Base-by-base conservation (phyloP, 2,797 vertebrate genomes). In the Micromesistius poutassou region DNA sequence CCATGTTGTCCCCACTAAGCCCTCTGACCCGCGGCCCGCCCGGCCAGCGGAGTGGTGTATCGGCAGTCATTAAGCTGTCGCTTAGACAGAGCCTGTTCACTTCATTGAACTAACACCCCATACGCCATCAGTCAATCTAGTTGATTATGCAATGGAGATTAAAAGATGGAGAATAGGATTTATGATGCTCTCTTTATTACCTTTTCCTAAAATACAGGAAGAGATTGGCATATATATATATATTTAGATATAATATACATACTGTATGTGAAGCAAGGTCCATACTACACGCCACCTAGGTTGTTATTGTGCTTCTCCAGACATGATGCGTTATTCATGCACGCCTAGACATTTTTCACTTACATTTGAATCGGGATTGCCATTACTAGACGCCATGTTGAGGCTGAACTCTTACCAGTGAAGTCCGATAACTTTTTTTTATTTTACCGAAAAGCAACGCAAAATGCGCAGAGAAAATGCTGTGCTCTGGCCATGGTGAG, bases 51-150 rank as follows among this genome's bases (percentile, higher is more conserved):
- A 22, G 74, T 81, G 77, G 73, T 78, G 78, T 85, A 88, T 82
- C 85, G 73, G 75, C 71, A 74, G 68, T 78, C 75, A 55, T 84
- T 90, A 88, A 89, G 75, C 80, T 87, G 80, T 89, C 89, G 85
- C 92, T 89, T 85, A 80, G 76, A 81, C 89, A 90, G 79, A 84
- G 84, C 79, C 80, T 84, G 83, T 87, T 89, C 76, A 88, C 88
- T 89, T 86, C 7, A 79, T 79, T 75, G 9, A 79, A 82, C 83
- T 76, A 79, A 71, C 79, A 31, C 55, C 46, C 68, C 50, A 25
- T 10, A 1, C 82, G 80, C 79, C 84, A 81, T 77, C 68, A 78
- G 28, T 78, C 77, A 55, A 73, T 81, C 82, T 68, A 80, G 9
- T 68, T 75, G 62, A 89, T 80, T 73, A 50, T 74, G 25, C 62